Percentiles rank a stretch among this genome's conserved stretches.
phyloP scores from a whole-genome alignment of 1,140 invertebrate genomes.

The Drosophila fuyamai region DNA sequence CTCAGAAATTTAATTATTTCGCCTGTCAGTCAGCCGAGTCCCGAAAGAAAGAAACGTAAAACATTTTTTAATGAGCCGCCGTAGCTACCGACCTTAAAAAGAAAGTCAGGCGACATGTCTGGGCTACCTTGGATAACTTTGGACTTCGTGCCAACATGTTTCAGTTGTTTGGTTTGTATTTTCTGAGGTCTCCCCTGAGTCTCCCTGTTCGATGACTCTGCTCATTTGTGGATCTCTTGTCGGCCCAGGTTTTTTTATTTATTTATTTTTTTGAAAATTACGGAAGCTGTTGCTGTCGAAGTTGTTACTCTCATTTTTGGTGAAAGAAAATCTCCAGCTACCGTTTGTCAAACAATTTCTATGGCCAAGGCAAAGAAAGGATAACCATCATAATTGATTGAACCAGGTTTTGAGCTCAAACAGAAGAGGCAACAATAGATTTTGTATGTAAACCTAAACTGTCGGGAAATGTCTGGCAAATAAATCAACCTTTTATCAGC shows the following conservation, averaged over 20 bases:
- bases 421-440: slow-evolving; percentile 26
- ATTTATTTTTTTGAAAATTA: slow-evolving; percentile 32
- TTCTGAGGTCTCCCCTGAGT: slow-evolving; percentile 16
- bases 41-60: slow-evolving; percentile 60
- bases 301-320: slow-evolving; percentile 48
- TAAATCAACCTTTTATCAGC: slow-evolving; percentile 35
- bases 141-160: slow-evolving; percentile 74
- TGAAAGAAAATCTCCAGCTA: slow-evolving; percentile 55
- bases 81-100: slow-evolving; percentile 59
- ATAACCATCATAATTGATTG: slow-evolving; percentile 51
- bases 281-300: slow-evolving; percentile 31
- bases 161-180: slow-evolving; percentile 44
- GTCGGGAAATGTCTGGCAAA: slow-evolving; percentile 15
- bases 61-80: slow-evolving; percentile 73
- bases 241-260: slow-evolving; percentile 18
- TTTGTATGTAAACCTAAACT: slow-evolving; percentile 15
- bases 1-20: slow-evolving; percentile 75
- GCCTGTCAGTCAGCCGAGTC: slow-evolving; percentile 60
- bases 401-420: slow-evolving; percentile 24
- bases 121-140: slow-evolving; percentile 42
- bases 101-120: slow-evolving; percentile 67
- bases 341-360: slow-evolving; percentile 60
- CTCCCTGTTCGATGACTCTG: slow-evolving; percentile 50
- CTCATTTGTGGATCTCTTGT: slow-evolving; percentile 58
- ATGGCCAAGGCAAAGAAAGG: slow-evolving; percentile 27